Evolutionary conservation across 2,113 vertebrate genomes (phyloP), one percentile per base, ranked within the genome.

Genomic region (Ciconia boyciana): DNA sequence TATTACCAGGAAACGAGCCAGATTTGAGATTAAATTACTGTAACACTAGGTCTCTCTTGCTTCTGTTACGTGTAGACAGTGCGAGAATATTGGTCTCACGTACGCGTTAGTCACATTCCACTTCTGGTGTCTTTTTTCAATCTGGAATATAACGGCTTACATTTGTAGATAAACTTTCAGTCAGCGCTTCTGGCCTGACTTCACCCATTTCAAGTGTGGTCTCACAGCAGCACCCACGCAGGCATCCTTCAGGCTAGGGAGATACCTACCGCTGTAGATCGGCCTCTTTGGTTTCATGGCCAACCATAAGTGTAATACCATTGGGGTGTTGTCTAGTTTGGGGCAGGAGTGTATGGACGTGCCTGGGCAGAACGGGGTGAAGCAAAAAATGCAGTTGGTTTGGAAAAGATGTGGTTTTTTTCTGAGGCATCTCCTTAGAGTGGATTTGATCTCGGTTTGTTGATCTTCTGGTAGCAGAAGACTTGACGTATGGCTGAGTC

Each of bases 251-350:
- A n/a, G 31, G 72, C 61, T 32, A 49, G 31, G 75, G 41, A 34
- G 32, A 6, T 2, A 7, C 3, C 28, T 44, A 2, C n/a, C 13
- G 0, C 46, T 14, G 34, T 6, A 36, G n/a, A 5, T 17, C 3
- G 4, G 19, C 34, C 39, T 58, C 68, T 69, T 28, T 46, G 36
- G 11, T 64, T 64, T 41, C 44, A 16, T 22, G 69, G 43, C 54
- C 44, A 18, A 5, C 34, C 3, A 0, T n/a, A 43, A 58, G 16
- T 5, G 32, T 48, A 21, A 36, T 29, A 28, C 31, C 25, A 3
- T 4, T 26, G 66, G 29, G 32, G 16, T 41, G 11, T 48, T 75
- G 29, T 44, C 57, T 41, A 0, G 16, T 39, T 72, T 25, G 41
- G 57, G 20, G 16, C 48, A 60, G 61, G n/a, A 87, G 32, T 20